phyloP scores from a whole-genome alignment of 2,888 invertebrate genomes.

The Hirtodrosophila trivittata region DNA sequence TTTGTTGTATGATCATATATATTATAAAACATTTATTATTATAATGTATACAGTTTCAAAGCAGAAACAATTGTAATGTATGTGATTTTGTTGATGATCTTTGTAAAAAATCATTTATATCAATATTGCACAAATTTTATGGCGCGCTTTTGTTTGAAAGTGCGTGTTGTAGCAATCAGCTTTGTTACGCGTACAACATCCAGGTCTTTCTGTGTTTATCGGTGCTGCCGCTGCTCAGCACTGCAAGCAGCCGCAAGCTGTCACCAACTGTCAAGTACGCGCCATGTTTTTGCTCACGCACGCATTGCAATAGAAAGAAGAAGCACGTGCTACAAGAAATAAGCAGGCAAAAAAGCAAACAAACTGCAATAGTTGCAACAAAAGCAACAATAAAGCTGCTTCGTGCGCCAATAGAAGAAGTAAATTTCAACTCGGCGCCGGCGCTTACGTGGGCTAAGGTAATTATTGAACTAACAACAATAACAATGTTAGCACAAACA shows the following conservation, averaged over 20 bases:
- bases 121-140: too few relatives aligned
- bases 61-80: too few relatives aligned
- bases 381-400: not conserved
- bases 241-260: constrained; percentile 33
- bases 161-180: constrained; percentile 8
- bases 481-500: constrained; percentile 26
- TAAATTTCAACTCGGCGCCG: constrained; percentile 6
- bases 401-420: not conserved
- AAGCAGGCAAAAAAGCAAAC: constrained; percentile 37
- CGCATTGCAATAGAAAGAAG: constrained; percentile 64
- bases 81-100: too few relatives aligned
- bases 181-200: not conserved
- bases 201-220: not conserved
- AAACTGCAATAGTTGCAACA: constrained; percentile 39
- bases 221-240: constrained; percentile 47
- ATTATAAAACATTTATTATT: too few relatives aligned
- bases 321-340: constrained; percentile 57
- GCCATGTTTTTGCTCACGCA: constrained; percentile 64
- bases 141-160: constrained; percentile 4
- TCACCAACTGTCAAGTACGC: constrained; percentile 57
- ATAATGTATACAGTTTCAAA: too few relatives aligned
- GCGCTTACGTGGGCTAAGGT: constrained; percentile 29
- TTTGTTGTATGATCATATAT: too few relatives aligned
- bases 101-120: too few relatives aligned
- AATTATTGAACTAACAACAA: constrained; percentile 20